Percentiles rank a stretch among this genome's conserved stretches.
Evolutionary conservation across 2,888 invertebrate species (phyloP).

Genomic region (Sphaerophoria rueppellii): DNA sequence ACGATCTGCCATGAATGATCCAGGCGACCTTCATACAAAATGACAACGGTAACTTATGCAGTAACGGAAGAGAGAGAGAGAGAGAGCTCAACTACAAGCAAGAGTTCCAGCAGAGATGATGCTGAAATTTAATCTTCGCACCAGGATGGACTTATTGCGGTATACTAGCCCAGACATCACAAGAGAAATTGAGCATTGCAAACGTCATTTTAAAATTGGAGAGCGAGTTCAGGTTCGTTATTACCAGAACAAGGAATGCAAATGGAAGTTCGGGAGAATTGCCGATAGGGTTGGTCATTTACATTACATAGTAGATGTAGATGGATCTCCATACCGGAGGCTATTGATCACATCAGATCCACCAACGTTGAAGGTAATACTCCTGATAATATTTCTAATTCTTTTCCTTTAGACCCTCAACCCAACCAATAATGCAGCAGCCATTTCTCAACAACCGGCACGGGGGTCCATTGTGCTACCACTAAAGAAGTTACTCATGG

Average conservation of each 20-base stretch:
- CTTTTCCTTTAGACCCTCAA: too few species aligned
- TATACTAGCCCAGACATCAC: not conserved
- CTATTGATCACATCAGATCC: too few species aligned
- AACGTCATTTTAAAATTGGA: slow-evolving; percentile 13
- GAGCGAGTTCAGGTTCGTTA: too few species aligned
- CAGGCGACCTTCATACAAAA: not conserved
- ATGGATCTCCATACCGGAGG: slow-evolving; percentile 1
- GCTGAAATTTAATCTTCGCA: slow-evolving; percentile 1
- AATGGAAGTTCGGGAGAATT: slow-evolving; percentile 40
- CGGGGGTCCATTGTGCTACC: too few species aligned
- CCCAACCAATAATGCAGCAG: too few species aligned
- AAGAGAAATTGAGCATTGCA: not conserved
- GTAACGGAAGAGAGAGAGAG: not conserved
- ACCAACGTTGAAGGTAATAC: too few species aligned
- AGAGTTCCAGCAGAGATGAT: not conserved
- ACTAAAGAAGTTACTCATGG: too few species aligned
- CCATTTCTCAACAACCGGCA: too few species aligned
- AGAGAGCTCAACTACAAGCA: not conserved
- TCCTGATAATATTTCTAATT: too few species aligned
- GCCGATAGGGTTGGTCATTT: slow-evolving; percentile 13
- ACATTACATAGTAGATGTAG: slow-evolving; percentile 30
- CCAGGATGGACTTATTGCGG: not conserved
- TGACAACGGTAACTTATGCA: not conserved
- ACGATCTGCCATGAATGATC: not conserved
- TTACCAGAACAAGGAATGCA: slow-evolving; percentile 33